phyloP scores from a whole-genome alignment of 2,113 vertebrate genomes.

The Cyanocitta stelleri region DNA sequence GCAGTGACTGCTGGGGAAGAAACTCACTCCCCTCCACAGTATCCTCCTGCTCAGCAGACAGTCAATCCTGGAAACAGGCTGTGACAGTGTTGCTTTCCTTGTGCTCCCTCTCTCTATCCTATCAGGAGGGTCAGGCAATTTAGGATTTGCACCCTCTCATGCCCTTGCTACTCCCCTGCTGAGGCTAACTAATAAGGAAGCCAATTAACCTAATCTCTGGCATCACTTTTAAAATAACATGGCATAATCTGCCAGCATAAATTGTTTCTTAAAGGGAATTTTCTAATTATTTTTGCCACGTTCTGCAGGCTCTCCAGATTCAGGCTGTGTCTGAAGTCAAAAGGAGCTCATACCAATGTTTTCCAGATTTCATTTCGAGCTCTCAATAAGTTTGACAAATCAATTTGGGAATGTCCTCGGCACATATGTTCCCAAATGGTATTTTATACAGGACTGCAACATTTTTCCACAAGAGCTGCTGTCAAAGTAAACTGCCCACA shows the following conservation, averaged over 20 bases:
- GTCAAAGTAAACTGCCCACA: neutral
- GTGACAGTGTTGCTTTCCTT: neutral
- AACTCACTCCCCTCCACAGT: neutral
- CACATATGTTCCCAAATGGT: neutral
- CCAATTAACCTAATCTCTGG: constrained; percentile 3
- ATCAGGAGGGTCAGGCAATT: neutral
- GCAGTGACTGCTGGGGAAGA: neutral
- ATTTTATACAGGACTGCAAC: neutral
- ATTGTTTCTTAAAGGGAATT: neutral
- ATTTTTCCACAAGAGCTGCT: neutral
- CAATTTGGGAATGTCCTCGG: neutral
- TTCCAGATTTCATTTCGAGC: neutral
- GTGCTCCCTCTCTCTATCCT: neutral
- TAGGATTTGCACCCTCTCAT: neutral
- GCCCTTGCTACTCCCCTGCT: neutral
- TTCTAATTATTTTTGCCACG: neutral
- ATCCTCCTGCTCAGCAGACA: neutral
- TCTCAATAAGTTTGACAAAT: neutral
- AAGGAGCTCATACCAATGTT: neutral
- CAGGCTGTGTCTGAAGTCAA: neutral
- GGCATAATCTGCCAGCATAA: neutral
- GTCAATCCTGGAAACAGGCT: neutral
- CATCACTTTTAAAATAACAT: neutral
- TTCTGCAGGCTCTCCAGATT: neutral
- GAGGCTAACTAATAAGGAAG: neutral